Evolutionary conservation across 2,113 vertebrate species (phyloP).

Genomic region (Octodon degus): DNA sequence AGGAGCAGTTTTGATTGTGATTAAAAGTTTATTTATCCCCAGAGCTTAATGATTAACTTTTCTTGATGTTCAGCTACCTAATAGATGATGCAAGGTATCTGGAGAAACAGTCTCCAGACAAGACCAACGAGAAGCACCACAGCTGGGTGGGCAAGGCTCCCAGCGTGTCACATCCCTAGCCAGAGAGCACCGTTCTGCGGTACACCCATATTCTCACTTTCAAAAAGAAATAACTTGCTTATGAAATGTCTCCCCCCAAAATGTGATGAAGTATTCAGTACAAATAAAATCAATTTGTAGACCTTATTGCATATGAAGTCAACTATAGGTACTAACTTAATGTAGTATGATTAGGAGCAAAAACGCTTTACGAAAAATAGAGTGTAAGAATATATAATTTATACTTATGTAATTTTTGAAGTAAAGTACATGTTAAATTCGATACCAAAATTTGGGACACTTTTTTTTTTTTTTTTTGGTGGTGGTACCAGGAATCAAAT

Average conservation of each 20-base stretch:
- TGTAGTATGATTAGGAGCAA: background rate
- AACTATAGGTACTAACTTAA: background rate
- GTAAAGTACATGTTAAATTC: background rate
- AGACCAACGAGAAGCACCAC: background rate
- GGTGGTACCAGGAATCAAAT: too few species aligned
- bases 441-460: background rate
- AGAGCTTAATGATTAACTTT: background rate
- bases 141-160: background rate
- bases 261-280: background rate
- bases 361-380: constrained; percentile 20
- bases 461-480: too few species aligned
- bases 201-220: background rate
- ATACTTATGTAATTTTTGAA: constrained; percentile 2
- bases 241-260: background rate
- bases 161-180: background rate
- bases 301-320: background rate
- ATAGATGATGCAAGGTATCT: background rate
- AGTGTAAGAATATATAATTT: background rate
- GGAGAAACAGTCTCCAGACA: background rate
- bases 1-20: background rate
- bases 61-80: background rate
- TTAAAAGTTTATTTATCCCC: background rate
- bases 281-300: constrained; percentile 26
- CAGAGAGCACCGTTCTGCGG: background rate
- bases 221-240: background rate